Conservation (phyloP, 2,797 vertebrate species). For the Parotocinclus haroldoi region DNA sequence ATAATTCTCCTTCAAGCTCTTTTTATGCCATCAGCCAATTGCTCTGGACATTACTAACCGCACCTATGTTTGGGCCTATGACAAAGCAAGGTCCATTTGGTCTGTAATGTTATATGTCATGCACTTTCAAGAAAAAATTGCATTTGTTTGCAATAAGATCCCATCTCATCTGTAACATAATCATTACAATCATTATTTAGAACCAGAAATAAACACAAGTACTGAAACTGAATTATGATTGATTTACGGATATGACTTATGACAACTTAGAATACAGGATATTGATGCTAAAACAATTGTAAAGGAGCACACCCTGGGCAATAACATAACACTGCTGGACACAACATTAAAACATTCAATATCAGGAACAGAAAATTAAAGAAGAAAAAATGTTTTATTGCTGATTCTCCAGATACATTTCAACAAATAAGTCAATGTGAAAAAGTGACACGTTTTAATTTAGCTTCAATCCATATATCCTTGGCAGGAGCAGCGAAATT, state of each 20-base stretch:
- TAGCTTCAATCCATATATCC: no score
- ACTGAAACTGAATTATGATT: constrained; percentile 10
- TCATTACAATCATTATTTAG: constrained; percentile 35
- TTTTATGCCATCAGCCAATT: constrained; percentile 57
- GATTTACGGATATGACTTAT: neutral
- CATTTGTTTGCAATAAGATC: constrained; percentile 57
- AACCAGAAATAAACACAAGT: constrained; percentile 30
- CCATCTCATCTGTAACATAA: constrained; percentile 41
- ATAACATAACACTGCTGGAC: no score
- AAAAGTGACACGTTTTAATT: no score
- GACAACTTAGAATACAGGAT: no score
- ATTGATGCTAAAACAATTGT: no score
- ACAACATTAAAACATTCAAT: no score
- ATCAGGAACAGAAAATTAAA: no score
- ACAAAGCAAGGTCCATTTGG: constrained; percentile 52
- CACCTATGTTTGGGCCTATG: constrained; percentile 49
- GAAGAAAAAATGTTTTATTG: no score
- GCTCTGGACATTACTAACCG: constrained; percentile 37
- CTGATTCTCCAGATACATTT: no score
- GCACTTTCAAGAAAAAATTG: constrained; percentile 53
- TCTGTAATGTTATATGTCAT: constrained; percentile 60
- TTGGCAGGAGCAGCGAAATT: no score
- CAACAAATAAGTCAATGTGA: no score
- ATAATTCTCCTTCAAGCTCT: constrained; percentile 53
- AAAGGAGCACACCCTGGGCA: no score